These are phyloP conservation scores for Helarctos malayanus DNA, from an alignment of 2,797 vertebrate genomes.

Conservation along the genomic window DNA sequence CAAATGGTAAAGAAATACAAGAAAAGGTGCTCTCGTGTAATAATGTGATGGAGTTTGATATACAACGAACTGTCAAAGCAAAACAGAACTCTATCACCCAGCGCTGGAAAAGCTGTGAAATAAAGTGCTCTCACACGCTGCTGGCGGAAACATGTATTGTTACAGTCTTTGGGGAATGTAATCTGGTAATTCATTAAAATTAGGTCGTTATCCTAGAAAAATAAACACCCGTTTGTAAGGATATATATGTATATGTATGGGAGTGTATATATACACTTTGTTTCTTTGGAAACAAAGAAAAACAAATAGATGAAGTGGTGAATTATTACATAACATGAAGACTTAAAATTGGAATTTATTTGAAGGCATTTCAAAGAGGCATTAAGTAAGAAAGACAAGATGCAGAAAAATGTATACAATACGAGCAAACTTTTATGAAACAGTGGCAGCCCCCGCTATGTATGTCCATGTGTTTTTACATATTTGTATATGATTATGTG, in stretches of 20 bases:
- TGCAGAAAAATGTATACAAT: neutral
- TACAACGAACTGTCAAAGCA: neutral
- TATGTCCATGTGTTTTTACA: neutral
- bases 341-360: neutral
- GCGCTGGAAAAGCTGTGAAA: neutral
- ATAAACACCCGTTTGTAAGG: neutral
- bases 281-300: constrained; percentile 2
- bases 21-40: neutral
- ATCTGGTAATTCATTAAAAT: constrained; percentile 8
- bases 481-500: neutral
- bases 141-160: neutral
- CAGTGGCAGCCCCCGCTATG: neutral
- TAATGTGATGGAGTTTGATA: neutral
- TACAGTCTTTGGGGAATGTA: neutral
- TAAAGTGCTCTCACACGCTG: neutral
- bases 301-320: neutral
- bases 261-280: neutral
- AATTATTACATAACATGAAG: constrained; percentile 8
- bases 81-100: neutral
- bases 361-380: neutral
- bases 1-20: neutral
- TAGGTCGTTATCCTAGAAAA: neutral
- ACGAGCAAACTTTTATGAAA: neutral
- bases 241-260: neutral
- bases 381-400: neutral